These are phyloP conservation scores for Lordiphosa andalusiaca DNA, from an alignment of 2,888 invertebrate species.

Conservation along the genomic window DNA sequence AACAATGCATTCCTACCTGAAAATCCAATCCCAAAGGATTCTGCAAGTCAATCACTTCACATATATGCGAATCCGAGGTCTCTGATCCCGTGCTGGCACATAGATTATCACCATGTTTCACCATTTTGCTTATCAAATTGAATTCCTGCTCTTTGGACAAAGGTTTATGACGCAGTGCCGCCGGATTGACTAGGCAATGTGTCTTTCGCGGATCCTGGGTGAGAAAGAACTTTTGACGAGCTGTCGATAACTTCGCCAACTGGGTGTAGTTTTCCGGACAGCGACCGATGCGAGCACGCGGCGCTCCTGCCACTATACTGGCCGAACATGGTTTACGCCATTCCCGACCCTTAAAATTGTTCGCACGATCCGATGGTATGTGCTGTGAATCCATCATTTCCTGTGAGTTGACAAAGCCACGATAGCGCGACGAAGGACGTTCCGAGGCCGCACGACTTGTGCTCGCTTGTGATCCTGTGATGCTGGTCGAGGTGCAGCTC, in stretches of 20 bases:
- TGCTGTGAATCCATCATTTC: constrained; percentile 61
- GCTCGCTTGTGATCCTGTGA: background rate
- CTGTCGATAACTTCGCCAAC: constrained; percentile 55
- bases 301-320: constrained; percentile 67
- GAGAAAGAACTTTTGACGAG: constrained; percentile 70
- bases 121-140: constrained; percentile 62
- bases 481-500: constrained; percentile 32
- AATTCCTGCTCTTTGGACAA: constrained; percentile 51
- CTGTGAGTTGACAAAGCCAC: constrained; percentile 37
- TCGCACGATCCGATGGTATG: constrained; percentile 40
- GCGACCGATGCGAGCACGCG: constrained; percentile 59
- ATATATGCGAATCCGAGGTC: constrained; percentile 65
- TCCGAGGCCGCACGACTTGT: background rate
- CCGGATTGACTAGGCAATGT: constrained; percentile 74
- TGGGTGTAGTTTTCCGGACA: constrained; percentile 64
- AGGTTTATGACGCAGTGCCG: constrained; percentile 57
- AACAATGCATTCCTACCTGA: constrained; percentile 22
- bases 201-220: constrained; percentile 77
- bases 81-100: constrained; percentile 66
- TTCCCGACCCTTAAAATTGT: constrained; percentile 47
- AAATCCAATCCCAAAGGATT: constrained; percentile 78
- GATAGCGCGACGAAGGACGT: background rate
- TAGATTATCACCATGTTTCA: constrained; percentile 75
- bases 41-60: constrained; percentile 76
- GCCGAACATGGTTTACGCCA: constrained; percentile 67